Conservation (phyloP, 2,797 vertebrate species). For the Coccyzus lansbergi region DNA sequence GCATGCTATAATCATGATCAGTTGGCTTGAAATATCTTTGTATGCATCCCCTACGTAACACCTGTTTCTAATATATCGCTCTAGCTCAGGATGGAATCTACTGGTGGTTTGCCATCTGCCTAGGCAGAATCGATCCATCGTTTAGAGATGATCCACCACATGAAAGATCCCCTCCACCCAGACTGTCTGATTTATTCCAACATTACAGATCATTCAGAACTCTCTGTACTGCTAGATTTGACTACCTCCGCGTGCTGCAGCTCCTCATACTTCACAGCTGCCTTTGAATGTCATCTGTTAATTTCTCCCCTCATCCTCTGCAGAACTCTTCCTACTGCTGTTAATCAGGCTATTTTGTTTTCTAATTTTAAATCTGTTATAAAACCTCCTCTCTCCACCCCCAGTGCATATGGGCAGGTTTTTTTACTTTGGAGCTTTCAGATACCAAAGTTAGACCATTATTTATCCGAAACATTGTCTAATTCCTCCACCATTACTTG, state of each 20-base stretch:
- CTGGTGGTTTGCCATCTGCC: neutral
- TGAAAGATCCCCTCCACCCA: neutral
- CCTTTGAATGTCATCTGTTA: conserved; percentile 71
- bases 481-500: conserved; percentile 32
- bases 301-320: conserved; percentile 71
- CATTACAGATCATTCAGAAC: conserved; percentile 62
- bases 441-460: conserved; percentile 54
- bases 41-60: neutral
- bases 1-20: neutral
- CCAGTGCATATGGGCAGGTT: conserved; percentile 72
- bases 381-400: conserved; percentile 72
- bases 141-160: neutral
- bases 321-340: conserved; percentile 72
- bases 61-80: neutral
- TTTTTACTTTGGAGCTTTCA: conserved; percentile 54
- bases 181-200: conserved; percentile 44
- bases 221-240: conserved; percentile 62
- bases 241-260: conserved; percentile 61
- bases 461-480: conserved; percentile 50
- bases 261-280: conserved; percentile 71
- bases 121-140: conserved; percentile 15
- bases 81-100: neutral
- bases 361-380: conserved; percentile 77
- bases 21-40: neutral
- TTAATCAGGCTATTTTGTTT: conserved; percentile 75